Evolutionary conservation across 1,140 invertebrate species (phyloP), one percentile per base, ranked within the genome.

Genomic region (Drosophila santomea): DNA sequence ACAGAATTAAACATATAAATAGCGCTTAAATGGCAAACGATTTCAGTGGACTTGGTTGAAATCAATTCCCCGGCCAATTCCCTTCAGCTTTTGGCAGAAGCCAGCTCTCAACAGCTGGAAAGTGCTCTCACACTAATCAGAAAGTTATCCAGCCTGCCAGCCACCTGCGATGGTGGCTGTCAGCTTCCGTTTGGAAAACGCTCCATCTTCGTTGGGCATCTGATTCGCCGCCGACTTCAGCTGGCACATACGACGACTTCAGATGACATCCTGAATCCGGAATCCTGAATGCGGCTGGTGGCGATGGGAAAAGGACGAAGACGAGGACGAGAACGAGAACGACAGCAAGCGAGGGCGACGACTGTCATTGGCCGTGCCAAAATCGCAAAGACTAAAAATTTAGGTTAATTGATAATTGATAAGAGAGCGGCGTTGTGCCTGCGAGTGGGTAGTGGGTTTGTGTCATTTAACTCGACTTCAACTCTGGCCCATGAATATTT

Each of bases 371-470:
- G 77, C 67, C 68, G 56, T 88, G 83, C 83, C 83, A 86, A 86
- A 86, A 88, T 83, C 75, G 79, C 75, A 68, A 73, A 58, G 76
- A 72, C 75, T 88, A 59, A 89, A 89, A 83, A 88, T 88, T 77
- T 88, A 89, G 83, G 83, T 88, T 88, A 88, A 88, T 88, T 88
- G 83, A 88, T 88, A 88, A 88, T 88, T 88, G 83, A 88, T 88
- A 88, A 89, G 78, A 88, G 78, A 83, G 83, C 75, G 20, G 15
- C 50, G 32, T 32, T 32, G 32, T 15, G 56, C 6, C 10, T 51
- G 20, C 38, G 15, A 52, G 12, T 47, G 43, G 38, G 57, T 17
- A 52, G 12, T 47, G 43, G 38, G 57, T 17, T 23, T 71, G 74
- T 66, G 64, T 39, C 66, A 58, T 71, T 41, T 58, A 58, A 71